These are phyloP conservation scores for Halictus rubicundus DNA, from an alignment of 1,140 invertebrate genomes.

Conservation along the genomic window DNA sequence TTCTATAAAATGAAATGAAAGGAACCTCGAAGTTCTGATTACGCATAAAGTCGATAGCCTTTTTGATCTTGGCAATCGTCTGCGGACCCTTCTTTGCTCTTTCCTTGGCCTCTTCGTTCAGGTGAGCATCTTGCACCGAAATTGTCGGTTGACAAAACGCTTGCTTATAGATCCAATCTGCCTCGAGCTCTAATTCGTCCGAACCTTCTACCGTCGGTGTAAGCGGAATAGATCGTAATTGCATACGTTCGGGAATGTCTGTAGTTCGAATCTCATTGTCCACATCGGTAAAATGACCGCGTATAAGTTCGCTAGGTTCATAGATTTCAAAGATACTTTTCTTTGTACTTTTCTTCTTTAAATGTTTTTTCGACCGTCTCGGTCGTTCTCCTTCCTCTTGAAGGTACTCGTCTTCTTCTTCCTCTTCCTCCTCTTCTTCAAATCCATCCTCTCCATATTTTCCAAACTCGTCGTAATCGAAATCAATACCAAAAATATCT, in stretches of 20 bases:
- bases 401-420: slow-evolving; percentile 87
- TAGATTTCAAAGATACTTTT: slow-evolving; percentile 98
- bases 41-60: slow-evolving; percentile 97
- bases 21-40: slow-evolving; percentile 97
- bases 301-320: slow-evolving; percentile 97
- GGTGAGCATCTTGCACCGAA: slow-evolving; percentile 86
- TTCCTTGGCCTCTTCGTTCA: slow-evolving; percentile 82
- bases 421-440: slow-evolving; percentile 91
- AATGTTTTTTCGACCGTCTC: slow-evolving; percentile 85
- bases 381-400: slow-evolving; percentile 84
- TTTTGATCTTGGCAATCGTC: slow-evolving; percentile 93
- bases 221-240: slow-evolving; percentile 93
- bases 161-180: slow-evolving; percentile 98
- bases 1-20: slow-evolving; percentile 99
- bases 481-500: slow-evolving; percentile 99
- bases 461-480: slow-evolving; percentile 98
- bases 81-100: slow-evolving; percentile 83
- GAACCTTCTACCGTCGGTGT: slow-evolving; percentile 90
- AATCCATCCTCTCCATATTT: slow-evolving; percentile 94
- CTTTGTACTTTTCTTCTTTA: slow-evolving; percentile 88
- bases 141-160: slow-evolving; percentile 93
- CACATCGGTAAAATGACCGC: slow-evolving; percentile 96
- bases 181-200: slow-evolving; percentile 95
- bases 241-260: slow-evolving; percentile 95
- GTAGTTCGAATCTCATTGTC: slow-evolving; percentile 96